Percentiles rank a stretch among this genome's conserved stretches.
Evolutionary conservation across 2,888 invertebrate species (phyloP).

Genomic region (Ferrisia virgata): DNA sequence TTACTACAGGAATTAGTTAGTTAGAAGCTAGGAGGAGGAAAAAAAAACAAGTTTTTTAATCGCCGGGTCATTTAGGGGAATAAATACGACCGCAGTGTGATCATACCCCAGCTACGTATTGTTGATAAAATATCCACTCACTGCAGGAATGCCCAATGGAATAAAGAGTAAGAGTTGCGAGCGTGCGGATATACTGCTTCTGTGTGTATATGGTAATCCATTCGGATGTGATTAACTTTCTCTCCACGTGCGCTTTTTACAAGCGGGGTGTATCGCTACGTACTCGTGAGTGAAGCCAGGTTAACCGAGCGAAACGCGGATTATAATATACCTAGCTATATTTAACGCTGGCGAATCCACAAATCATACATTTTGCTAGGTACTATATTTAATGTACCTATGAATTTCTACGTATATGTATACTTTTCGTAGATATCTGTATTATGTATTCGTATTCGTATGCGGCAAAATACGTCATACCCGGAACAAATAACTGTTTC

Average conservation of each 20-base stretch:
- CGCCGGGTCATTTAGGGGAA: not conserved
- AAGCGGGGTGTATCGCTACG: not conserved
- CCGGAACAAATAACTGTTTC: not conserved
- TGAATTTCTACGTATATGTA: not conserved
- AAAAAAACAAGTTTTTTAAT: not conserved
- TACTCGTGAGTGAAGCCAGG: not conserved
- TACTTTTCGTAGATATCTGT: too few relatives aligned
- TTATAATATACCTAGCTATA: not conserved
- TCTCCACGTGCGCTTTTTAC: not conserved
- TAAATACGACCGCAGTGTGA: not conserved
- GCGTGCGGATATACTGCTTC: not conserved
- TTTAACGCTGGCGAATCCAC: not conserved
- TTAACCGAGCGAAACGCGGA: not conserved
- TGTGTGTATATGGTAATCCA: not conserved
- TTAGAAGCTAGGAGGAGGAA: not conserved
- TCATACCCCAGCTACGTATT: not conserved
- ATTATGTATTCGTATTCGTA: not conserved
- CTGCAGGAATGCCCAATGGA: not conserved
- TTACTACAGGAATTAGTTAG: not conserved
- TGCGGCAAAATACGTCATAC: not conserved
- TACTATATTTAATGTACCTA: not conserved
- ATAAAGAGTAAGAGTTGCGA: not conserved
- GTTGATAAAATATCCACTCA: not conserved
- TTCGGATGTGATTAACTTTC: not conserved
- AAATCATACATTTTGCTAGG: too few relatives aligned